Conservation (phyloP, 2,113 vertebrate species). For the Echinops telfairi region DNA sequence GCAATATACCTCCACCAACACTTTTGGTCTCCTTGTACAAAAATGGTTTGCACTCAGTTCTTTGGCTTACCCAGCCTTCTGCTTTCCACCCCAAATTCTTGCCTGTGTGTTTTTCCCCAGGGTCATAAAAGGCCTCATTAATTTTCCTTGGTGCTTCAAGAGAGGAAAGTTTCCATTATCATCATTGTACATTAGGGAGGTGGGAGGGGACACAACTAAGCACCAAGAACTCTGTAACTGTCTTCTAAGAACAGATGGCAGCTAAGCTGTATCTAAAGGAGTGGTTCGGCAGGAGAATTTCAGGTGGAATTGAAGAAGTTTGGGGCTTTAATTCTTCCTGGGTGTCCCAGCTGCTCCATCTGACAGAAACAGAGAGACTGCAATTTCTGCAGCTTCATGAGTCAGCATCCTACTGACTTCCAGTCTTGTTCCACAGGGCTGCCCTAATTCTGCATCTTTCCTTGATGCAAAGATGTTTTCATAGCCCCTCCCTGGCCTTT, state of each 20-base stretch:
- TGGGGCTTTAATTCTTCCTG: background rate
- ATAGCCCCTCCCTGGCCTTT: background rate
- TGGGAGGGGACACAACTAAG: background rate
- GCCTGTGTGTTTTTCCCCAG: background rate
- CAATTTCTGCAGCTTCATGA: background rate
- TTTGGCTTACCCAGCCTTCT: background rate
- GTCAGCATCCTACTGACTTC: background rate
- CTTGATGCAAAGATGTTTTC: background rate
- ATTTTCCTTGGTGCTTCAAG: background rate
- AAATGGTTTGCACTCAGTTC: background rate
- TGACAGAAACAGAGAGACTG: background rate
- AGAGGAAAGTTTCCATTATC: background rate
- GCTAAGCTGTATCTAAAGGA: background rate
- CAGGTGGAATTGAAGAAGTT: background rate
- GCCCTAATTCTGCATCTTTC: background rate
- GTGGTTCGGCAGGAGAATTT: background rate
- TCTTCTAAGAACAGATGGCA: background rate
- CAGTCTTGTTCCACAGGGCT: background rate
- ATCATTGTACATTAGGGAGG: background rate
- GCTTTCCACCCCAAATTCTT: background rate
- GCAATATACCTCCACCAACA: background rate
- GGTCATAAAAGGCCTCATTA: conserved; percentile 15
- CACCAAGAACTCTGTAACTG: background rate
- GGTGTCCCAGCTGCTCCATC: background rate
- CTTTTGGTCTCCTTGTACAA: background rate